phyloP scores from a whole-genome alignment of 2,888 invertebrate species.

The Eupithecia vulgata region DNA sequence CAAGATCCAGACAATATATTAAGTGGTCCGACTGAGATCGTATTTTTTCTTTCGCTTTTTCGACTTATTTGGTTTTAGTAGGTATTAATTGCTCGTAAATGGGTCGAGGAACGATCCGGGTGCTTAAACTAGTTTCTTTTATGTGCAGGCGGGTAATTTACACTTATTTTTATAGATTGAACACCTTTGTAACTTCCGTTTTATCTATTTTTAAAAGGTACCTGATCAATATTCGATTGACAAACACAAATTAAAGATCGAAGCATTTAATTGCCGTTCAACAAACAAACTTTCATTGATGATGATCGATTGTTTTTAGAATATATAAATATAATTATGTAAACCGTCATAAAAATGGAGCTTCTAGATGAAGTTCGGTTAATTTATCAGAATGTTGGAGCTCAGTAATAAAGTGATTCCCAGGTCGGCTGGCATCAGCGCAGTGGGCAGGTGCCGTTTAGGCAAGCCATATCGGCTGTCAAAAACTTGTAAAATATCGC shows the following conservation, averaged over 20 bases:
- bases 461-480: slow-evolving; percentile 86
- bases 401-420: slow-evolving; percentile 37
- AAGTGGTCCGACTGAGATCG: slow-evolving; percentile 66
- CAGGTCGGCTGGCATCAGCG: slow-evolving; percentile 43
- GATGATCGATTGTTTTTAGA: not conserved
- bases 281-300: not conserved
- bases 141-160: slow-evolving; percentile 25
- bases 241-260: not conserved
- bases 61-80: slow-evolving; percentile 61
- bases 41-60: slow-evolving; percentile 59
- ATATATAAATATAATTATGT: not conserved
- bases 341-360: not conserved
- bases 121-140: slow-evolving; percentile 25
- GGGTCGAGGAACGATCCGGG: slow-evolving; percentile 25
- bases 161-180: slow-evolving; percentile 33
- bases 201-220: slow-evolving; percentile 15
- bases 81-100: slow-evolving; percentile 65
- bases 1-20: slow-evolving; percentile 72
- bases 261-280: not conserved
- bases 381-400: slow-evolving; percentile 8
- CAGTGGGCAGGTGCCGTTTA: slow-evolving; percentile 78
- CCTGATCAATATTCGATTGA: slow-evolving; percentile 22
- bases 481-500: slow-evolving; percentile 88
- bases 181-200: slow-evolving; percentile 25
- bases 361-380: not conserved